Percentiles rank a stretch among this genome's conserved stretches.
These are phyloP conservation scores for Gallinago jamesoni DNA, from an alignment of 2,113 vertebrate species.

Conservation along the genomic window DNA sequence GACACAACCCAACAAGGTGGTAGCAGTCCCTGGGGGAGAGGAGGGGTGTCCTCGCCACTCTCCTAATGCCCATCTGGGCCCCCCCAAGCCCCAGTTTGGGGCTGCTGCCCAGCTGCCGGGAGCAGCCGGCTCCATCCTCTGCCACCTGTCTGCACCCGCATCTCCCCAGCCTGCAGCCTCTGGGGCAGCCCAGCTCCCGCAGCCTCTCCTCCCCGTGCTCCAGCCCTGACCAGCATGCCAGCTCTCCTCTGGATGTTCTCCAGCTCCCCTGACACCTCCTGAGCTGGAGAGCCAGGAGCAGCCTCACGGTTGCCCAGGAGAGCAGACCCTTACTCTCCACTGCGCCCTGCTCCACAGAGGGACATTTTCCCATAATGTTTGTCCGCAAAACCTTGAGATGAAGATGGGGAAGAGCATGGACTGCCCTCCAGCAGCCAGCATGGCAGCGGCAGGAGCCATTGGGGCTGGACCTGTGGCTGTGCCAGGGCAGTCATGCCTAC, in stretches of 20 bases:
- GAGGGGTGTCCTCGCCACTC: neutral
- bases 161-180: neutral
- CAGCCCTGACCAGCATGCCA: neutral
- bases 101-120: neutral
- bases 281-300: neutral
- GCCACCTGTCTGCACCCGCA: neutral
- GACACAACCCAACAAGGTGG: neutral
- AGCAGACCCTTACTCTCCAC: neutral
- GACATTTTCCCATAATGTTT: neutral
- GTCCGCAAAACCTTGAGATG: neutral
- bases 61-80: neutral
- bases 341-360: neutral
- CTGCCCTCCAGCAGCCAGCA: neutral
- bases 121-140: neutral
- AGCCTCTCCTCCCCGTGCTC: neutral
- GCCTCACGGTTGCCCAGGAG: neutral
- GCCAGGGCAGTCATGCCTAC: neutral
- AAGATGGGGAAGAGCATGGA: neutral
- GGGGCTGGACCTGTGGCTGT: accelerated
- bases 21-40: neutral
- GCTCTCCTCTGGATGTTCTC: neutral
- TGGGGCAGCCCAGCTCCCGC: neutral
- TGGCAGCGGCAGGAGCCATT: neutral
- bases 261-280: neutral
- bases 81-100: neutral